phyloP scores from a whole-genome alignment of 2,888 invertebrate species.

The Theodoxus fluviatilis region DNA sequence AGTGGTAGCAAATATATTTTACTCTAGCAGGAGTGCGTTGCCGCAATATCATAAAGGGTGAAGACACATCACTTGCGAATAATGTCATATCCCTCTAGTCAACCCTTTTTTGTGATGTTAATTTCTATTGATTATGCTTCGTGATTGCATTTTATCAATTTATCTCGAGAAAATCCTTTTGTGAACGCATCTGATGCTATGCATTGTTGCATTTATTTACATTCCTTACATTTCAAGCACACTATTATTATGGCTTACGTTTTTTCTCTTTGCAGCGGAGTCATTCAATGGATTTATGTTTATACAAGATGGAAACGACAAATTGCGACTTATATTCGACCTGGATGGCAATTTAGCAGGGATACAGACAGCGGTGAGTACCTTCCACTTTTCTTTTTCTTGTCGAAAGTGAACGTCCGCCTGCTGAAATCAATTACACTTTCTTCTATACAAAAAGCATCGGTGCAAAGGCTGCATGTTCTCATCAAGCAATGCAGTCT shows the following conservation, averaged over 20 bases:
- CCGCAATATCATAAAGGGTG: no score
- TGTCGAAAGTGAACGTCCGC: no score
- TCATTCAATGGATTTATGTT: slow-evolving; percentile 55
- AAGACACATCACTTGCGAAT: no score
- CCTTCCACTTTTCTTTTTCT: not conserved
- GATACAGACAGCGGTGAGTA: slow-evolving; percentile 50
- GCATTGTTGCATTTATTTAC: not conserved
- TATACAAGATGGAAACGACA: slow-evolving; percentile 43
- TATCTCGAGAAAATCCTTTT: no score
- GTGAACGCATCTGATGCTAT: no score
- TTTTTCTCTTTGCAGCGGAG: slow-evolving; percentile 44
- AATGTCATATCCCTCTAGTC: no score
- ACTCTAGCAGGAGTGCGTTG: no score
- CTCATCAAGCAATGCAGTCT: no score
- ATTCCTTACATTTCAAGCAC: not conserved
- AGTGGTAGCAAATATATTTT: no score
- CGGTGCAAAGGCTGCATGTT: no score
- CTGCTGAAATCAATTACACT: no score
- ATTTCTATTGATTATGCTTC: not conserved
- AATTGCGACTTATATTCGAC: slow-evolving; percentile 52
- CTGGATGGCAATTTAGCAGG: slow-evolving; percentile 50
- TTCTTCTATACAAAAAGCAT: no score
- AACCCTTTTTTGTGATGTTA: not conserved
- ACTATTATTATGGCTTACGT: not conserved
- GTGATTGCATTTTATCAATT: not conserved